Conservation (phyloP, 2,113 vertebrate species). For the Odobenus rosmarus region DNA sequence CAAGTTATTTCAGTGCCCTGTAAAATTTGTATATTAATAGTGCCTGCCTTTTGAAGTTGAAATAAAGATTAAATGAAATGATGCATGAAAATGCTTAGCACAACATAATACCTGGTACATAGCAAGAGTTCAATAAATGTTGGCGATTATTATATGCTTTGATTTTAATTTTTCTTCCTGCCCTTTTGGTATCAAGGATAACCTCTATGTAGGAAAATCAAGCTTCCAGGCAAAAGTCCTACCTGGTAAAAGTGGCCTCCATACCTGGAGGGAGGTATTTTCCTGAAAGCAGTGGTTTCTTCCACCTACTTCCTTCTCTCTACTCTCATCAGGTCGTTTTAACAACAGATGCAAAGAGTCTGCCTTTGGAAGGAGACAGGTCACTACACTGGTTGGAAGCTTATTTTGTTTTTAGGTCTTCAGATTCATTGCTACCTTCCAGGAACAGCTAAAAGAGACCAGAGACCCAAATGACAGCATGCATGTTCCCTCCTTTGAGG, state of each 20-base stretch:
- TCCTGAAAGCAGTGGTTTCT: not conserved
- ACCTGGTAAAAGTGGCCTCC: not conserved
- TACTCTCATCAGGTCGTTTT: not conserved
- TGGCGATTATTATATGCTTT: not conserved
- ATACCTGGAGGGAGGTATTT: not conserved
- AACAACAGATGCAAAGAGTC: not conserved
- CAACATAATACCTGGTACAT: not conserved
- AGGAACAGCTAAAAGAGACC: constrained; percentile 17
- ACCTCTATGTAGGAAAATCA: not conserved
- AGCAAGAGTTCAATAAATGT: not conserved
- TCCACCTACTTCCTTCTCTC: not conserved
- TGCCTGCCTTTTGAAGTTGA: not conserved
- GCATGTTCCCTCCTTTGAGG: not conserved
- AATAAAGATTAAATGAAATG: constrained; percentile 5
- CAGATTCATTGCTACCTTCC: not conserved
- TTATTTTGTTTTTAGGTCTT: constrained; percentile 60
- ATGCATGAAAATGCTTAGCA: not conserved
- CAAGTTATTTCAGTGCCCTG: not conserved
- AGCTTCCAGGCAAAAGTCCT: not conserved
- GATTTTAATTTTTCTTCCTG: constrained; percentile 23
- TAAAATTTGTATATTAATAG: not conserved
- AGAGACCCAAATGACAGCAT: constrained; percentile 26
- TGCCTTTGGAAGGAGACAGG: not conserved
- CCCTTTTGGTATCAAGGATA: not conserved
- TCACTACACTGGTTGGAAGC: constrained; percentile 25